These are phyloP conservation scores for Keiferia lycopersicella DNA, from an alignment of 2,888 invertebrate species.

Conservation along the genomic window DNA sequence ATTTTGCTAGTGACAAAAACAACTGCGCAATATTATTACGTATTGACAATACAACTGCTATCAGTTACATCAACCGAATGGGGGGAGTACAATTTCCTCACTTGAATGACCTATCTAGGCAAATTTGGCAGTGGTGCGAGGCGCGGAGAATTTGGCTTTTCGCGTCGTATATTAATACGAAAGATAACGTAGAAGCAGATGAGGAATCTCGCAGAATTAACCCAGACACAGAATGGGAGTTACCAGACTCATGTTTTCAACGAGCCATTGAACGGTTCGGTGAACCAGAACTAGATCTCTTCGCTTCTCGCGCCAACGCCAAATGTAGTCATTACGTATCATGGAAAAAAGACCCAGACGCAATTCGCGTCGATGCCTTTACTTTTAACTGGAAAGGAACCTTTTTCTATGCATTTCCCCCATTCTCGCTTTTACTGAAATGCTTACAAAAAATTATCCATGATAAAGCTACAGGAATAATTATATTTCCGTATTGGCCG, in stretches of 20 bases:
- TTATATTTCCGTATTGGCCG: slow-evolving; percentile 29
- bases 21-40: slow-evolving; percentile 27
- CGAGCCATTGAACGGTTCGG: slow-evolving; percentile 6
- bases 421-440: slow-evolving; percentile 27
- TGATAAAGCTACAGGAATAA: slow-evolving; percentile 28
- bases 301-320: slow-evolving; percentile 26
- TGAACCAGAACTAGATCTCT: slow-evolving; percentile 28
- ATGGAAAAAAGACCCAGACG: slow-evolving; percentile 29
- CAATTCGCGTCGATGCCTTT: slow-evolving; percentile 28
- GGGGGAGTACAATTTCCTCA: slow-evolving; percentile 28
- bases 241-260: slow-evolving; percentile 9
- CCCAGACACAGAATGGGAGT: slow-evolving; percentile 27
- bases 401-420: slow-evolving; percentile 32
- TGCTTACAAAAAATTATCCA: slow-evolving; percentile 27
- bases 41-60: slow-evolving; percentile 32
- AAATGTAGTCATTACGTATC: slow-evolving; percentile 27
- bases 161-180: slow-evolving; percentile 32
- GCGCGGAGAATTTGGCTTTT: slow-evolving; percentile 24
- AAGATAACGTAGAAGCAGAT: slow-evolving; percentile 31
- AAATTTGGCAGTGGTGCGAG: slow-evolving; percentile 32
- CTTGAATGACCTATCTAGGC: slow-evolving; percentile 24
- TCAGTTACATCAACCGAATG: slow-evolving; percentile 31
- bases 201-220: slow-evolving; percentile 22
- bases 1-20: slow-evolving; percentile 19
- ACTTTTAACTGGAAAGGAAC: slow-evolving; percentile 26